These are phyloP conservation scores for Pocillopora verrucosa DNA, from an alignment of 64 coral and sea anemone genomes.

Conservation along the genomic window DNA sequence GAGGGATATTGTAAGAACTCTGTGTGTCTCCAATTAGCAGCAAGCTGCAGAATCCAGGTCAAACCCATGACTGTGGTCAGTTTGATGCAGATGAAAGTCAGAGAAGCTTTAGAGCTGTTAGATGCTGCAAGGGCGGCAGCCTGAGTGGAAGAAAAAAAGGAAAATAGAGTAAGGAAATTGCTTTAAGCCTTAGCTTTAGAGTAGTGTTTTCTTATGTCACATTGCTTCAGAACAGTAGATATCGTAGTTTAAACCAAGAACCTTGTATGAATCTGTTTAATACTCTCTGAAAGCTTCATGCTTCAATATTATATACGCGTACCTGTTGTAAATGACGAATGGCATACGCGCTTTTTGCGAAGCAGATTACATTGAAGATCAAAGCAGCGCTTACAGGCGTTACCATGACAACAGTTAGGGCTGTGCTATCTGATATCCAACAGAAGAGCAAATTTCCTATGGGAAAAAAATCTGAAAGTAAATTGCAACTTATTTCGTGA, in stretches of 20 bases:
- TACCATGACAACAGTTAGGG: conserved; percentile 11
- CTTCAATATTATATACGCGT: neutral
- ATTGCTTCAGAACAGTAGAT: neutral
- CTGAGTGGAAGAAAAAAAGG: neutral
- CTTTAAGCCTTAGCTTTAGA: too few relatives aligned
- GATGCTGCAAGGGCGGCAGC: neutral
- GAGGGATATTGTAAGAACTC: conserved; percentile 10
- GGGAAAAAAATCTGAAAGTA: neutral
- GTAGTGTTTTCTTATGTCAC: neutral
- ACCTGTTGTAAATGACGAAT: conserved; percentile 19
- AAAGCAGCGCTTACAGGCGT: conserved; percentile 26
- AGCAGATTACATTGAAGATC: conserved; percentile 8
- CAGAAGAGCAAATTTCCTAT: neutral
- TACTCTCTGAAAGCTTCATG: neutral
- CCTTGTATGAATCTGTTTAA: neutral
- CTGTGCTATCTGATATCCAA: conserved; percentile 16
- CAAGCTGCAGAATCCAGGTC: conserved; percentile 24
- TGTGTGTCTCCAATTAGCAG: neutral
- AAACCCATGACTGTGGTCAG: conserved; percentile 31
- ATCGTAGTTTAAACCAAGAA: neutral
- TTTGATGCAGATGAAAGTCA: conserved; percentile 2
- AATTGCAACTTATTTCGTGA: neutral
- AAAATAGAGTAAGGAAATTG: neutral
- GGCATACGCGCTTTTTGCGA: neutral
- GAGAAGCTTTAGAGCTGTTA: neutral